Evolutionary conservation across 2,113 vertebrate genomes (phyloP), one percentile per base, ranked within the genome.

Genomic region (Gila orcuttii): DNA sequence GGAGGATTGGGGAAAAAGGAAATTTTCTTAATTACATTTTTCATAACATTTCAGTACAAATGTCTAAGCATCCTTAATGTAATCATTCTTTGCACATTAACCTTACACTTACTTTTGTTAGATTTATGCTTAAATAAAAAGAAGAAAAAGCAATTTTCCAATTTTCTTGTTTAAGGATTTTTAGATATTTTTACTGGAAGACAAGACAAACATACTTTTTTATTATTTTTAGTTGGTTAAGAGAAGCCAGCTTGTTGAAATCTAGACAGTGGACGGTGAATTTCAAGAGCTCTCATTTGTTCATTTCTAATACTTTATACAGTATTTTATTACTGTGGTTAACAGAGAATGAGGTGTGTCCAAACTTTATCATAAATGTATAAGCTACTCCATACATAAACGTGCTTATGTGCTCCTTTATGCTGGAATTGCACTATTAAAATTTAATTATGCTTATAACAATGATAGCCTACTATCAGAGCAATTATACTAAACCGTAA

Each of bases 401-500:
- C 0, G 0, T 1, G 9, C 19, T 42, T 42, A 42, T 42, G 21
- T 71, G 68, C 10, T 59, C 11, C 33, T 55, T 36, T 59, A 39
- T 62, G 15, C 28, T 55, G 15, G 15, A 21, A 55, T 19, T 11
- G 17, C 50, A 55, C 11, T 17, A 25, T n/a, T 62, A 60, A 25
- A 50, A 25, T 11, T 33, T 1, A 78, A 64, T 80, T 66, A 31
- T 81, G 19, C 23, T 81, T 31, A 31, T 52, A 33, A 9, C 47
- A 82, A 82, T 82, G 71, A 82, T 82, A 42, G 8, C 8, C 39
- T 42, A 19, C 10, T 55, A 71, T 55, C 19, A 69, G 19, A 36
- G 25, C 21, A 71, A 83, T 83, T 83, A 71, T 2, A 64, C 64
- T 83, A 55, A 71, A 36, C 25, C 21, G 12, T n/a, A 47, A 50